Percentiles rank a stretch among this genome's conserved stretches.
Evolutionary conservation across 2,113 vertebrate genomes (phyloP).

Genomic region (Stegastes partitus): DNA sequence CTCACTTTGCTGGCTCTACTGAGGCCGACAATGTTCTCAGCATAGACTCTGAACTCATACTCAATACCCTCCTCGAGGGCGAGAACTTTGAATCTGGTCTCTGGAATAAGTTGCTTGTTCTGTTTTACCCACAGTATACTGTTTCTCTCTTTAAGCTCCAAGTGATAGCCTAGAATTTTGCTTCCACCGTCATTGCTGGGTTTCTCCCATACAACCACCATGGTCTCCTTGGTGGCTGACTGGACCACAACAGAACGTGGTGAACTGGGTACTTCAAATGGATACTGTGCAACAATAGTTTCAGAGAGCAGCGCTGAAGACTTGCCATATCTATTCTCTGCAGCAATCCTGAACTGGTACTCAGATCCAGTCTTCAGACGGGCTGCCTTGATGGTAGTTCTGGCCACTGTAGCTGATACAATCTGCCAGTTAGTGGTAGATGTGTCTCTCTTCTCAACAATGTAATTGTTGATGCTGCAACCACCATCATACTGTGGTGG

Average conservation of each 20-base stretch:
- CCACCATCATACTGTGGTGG: conserved; percentile 95
- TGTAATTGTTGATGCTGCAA: conserved; percentile 95
- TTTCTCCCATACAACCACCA: conserved; percentile 94
- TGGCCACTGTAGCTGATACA: conserved; percentile 97
- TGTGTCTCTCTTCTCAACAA: conserved; percentile 98
- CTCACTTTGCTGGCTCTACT: conserved; percentile 94
- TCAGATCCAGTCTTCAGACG: conserved; percentile 94
- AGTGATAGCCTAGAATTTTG: conserved; percentile 94
- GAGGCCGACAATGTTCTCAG: conserved; percentile 96
- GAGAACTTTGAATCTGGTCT: conserved; percentile 91
- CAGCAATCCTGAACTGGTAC: conserved; percentile 97
- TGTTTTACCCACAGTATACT: conserved; percentile 95
- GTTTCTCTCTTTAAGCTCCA: conserved; percentile 97
- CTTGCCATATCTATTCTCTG: conserved; percentile 98
- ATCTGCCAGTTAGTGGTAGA: conserved; percentile 98
- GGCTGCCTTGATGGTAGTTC: conserved; percentile 95
- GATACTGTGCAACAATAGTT: conserved; percentile 93
- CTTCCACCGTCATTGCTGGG: conserved; percentile 96
- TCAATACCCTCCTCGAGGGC: conserved; percentile 97
- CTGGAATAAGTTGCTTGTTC: conserved; percentile 94
- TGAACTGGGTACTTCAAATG: conserved; percentile 93
- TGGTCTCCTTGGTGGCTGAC: conserved; percentile 90
- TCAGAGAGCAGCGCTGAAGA: conserved; percentile 92
- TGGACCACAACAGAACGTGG: conserved; percentile 91
- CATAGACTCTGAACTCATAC: conserved; percentile 97